Evolutionary conservation across 2,113 vertebrate species (phyloP), one percentile per base, ranked within the genome.

Genomic region (Microcebus tavaratra): DNA sequence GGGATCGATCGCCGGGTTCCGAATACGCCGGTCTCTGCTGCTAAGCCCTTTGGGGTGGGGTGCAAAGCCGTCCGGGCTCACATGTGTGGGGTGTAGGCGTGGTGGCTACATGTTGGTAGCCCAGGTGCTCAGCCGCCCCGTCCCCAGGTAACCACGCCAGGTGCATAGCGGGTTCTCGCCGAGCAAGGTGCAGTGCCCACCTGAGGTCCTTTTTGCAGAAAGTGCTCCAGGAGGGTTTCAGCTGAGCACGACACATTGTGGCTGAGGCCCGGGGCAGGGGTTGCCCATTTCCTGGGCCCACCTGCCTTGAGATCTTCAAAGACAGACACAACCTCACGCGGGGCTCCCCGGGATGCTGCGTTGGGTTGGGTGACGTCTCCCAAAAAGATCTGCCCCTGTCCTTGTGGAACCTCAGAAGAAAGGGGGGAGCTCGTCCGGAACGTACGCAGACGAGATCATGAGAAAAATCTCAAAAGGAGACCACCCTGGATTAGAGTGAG

Each of bases 21-120:
- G 91, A 97, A 97, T 95, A 97, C 95, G 93, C 95, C 88, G 61
- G 92, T 79, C 18, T 0, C 80, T 72, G 89, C 86, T 39, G 76
- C 13, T 67, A 94, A 92, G 88, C 82, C 55, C 65, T 3, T 65
- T 3, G 53, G 11, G 6, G 42, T 5, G 42, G 55, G 76, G 50
- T 55, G 9, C 13, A 34, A 6, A 27, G 17, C 25, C 3, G 12
- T 17, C 20, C 1, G 5, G 2, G 20, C 39, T 27, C n/a, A 59
- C 13, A 20, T 23, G 55, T 14, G 34, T 10, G 12, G 4, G 10
- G 25, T 63, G 27, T 29, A 45, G 45, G 45, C 45, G 45, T 8
- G 59, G 25, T 10, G 4, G 61, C 61, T 13, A 29, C 61, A 1
- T 63, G 10, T 13, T 4, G 25, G 61, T 5, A 29, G 61, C 61